Evolutionary conservation across 2,113 vertebrate species (phyloP), one percentile per base, ranked within the genome.

Genomic region (Sisor rabdophorus): DNA sequence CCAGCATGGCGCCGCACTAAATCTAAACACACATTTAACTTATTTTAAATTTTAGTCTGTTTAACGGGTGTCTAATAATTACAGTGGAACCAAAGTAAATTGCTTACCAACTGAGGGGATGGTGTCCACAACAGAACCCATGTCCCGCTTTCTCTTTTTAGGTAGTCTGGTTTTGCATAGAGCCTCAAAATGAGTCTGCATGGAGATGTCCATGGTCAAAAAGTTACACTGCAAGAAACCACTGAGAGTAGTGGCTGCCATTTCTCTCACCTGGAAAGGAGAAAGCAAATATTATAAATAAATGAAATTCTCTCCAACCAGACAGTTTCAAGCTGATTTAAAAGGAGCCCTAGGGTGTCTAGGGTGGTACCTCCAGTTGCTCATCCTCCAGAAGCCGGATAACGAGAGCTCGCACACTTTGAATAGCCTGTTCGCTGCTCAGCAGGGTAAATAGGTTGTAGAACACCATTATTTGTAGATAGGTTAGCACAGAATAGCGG

Each of bases 381-480:
- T 99, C 96, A 65, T 98, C 97, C 77, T 94, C 93, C 86, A 98
- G 90, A 26, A 98, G 93, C 82, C 89, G 91, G 88, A 96, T 93
- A 82, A 99, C 92, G 86, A 98, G 86, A 86, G 88, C 93, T 68
- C 86, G 89, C 73, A 97, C 92, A 79, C 92, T 91, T 80, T 89
- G 89, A 73, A 98, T 94, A 47, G 94, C 92, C 56, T 90, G 89
- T n/a, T 93, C 89, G 71, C 90, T 89, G 85, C 92, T 94, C 84
- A 98, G 92, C 85, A 98, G 93, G 79, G 94, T 95, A 85, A 98
- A 99, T 82, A 99, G 91, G 89, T 99, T 99, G 91, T 98, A 97
- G 91, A 99, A 99, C 64, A 99, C 96, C 93, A 93, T 95, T 81
- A 94, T 95, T 91, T 99, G 96, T 88, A 98, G 92, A 93, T 97